Conservation (phyloP, 2,113 vertebrate species). For the Neotragus pygmaeus region DNA sequence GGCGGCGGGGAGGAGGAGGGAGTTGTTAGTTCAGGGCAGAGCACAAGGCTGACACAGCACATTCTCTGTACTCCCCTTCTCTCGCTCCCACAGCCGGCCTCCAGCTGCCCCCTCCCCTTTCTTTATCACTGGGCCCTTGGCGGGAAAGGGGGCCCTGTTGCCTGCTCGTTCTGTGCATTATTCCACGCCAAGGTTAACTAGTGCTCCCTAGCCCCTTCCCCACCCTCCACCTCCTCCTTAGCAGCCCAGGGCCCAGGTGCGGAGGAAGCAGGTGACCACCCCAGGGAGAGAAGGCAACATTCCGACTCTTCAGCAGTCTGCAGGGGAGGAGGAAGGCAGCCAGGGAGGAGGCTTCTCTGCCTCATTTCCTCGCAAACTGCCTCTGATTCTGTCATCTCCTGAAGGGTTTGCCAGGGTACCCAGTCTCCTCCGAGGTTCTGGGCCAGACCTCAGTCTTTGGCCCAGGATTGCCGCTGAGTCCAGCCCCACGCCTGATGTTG, state of each 20-base stretch:
- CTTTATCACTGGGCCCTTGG: conserved; percentile 56
- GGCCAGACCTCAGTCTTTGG: not conserved
- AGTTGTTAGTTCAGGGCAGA: conserved; percentile 18
- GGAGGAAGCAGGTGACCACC: conserved; percentile 43
- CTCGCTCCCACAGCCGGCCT: conserved; percentile 11
- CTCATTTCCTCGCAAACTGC: not conserved
- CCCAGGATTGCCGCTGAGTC: not conserved
- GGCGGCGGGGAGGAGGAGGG: not conserved
- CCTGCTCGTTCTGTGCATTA: not conserved
- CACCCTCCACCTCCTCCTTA: not conserved
- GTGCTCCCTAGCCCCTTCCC: not conserved
- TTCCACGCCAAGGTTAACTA: not conserved
- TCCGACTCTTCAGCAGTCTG: not conserved
- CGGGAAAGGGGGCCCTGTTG: not conserved
- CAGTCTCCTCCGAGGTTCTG: not conserved
- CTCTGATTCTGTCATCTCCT: conserved; percentile 29
- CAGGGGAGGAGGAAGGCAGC: not conserved
- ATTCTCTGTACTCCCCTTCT: conserved; percentile 41
- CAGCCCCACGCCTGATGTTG: not conserved
- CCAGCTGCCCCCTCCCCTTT: conserved; percentile 28
- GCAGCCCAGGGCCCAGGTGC: not conserved
- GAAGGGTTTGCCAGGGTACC: not conserved
- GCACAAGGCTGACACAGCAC: conserved; percentile 66
- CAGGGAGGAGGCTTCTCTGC: not conserved
- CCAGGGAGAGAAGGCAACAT: not conserved